Evolutionary conservation across 2,888 invertebrate species (phyloP).

Genomic region (Hyposoter didymator): DNA sequence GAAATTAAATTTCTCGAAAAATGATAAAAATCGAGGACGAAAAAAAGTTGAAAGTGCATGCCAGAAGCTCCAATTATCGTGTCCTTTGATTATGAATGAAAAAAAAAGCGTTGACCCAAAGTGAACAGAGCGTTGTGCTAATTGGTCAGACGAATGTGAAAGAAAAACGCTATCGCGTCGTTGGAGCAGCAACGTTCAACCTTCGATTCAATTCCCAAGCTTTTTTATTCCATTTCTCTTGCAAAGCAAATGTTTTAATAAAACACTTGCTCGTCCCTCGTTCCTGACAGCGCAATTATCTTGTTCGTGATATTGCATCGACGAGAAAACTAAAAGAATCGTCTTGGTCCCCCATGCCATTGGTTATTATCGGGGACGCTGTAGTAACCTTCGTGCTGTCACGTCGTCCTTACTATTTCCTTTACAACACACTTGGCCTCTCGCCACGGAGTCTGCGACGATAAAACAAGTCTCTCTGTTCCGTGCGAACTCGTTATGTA

Average conservation of each 20-base stretch:
- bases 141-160: conserved; percentile 9
- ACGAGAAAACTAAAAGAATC: conserved; percentile 10
- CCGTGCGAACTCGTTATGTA: conserved; percentile 41
- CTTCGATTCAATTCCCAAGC: neutral
- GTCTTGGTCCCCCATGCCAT: neutral
- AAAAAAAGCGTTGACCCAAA: conserved; percentile 2
- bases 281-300: conserved; percentile 25
- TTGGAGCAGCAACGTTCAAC: neutral
- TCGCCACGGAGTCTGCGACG: conserved; percentile 40
- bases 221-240: neutral
- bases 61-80: conserved; percentile 17
- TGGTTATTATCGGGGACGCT: conserved; percentile 11
- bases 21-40: neutral
- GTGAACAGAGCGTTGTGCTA: neutral
- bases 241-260: neutral
- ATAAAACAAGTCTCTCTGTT: conserved; percentile 22
- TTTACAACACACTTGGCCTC: conserved; percentile 51
- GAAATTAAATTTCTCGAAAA: neutral
- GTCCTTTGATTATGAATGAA: conserved; percentile 9
- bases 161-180: neutral
- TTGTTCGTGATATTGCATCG: conserved; percentile 9
- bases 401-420: conserved; percentile 32
- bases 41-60: neutral
- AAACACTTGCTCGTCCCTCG: neutral
- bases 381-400: conserved; percentile 22